Conservation (phyloP, 2,888 invertebrate genomes). For the Rotaria macrura region DNA sequence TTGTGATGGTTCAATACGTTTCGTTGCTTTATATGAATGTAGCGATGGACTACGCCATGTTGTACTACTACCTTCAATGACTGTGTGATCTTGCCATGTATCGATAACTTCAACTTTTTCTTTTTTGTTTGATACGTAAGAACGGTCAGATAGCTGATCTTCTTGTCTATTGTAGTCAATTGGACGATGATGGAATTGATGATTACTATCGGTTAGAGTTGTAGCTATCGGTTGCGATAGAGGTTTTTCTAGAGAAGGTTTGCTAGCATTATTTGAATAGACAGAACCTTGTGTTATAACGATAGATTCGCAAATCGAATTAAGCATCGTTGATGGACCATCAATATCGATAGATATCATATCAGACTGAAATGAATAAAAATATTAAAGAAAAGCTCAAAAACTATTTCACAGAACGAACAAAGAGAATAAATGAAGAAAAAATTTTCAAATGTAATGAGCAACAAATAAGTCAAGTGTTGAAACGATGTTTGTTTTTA, state of each 20-base stretch:
- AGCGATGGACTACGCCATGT: not conserved
- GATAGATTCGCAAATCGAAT: slow-evolving; percentile 15
- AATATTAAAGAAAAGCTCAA: no score
- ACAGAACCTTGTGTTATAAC: slow-evolving; percentile 7
- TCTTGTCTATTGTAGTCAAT: not conserved
- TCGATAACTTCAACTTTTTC: not conserved
- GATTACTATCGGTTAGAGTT: not conserved
- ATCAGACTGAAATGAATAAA: not conserved
- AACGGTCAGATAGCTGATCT: not conserved
- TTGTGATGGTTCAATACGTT: not conserved
- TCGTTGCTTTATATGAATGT: not conserved
- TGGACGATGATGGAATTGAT: not conserved
- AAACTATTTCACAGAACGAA: no score
- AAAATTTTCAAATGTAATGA: no score
- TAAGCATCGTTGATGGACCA: not conserved
- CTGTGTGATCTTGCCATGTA: not conserved
- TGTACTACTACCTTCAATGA: not conserved
- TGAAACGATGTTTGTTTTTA: no score
- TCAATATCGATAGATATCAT: slow-evolving; percentile 1
- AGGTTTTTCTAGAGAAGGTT: not conserved
- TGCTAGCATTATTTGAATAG: not conserved
- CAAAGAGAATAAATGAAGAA: no score
- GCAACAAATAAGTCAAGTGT: no score
- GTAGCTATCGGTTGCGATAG: not conserved
- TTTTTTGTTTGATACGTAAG: not conserved